Evolutionary conservation across 1,140 invertebrate genomes (phyloP), one percentile per base, ranked within the genome.

Genomic region (Helicorthomorpha holstii): DNA sequence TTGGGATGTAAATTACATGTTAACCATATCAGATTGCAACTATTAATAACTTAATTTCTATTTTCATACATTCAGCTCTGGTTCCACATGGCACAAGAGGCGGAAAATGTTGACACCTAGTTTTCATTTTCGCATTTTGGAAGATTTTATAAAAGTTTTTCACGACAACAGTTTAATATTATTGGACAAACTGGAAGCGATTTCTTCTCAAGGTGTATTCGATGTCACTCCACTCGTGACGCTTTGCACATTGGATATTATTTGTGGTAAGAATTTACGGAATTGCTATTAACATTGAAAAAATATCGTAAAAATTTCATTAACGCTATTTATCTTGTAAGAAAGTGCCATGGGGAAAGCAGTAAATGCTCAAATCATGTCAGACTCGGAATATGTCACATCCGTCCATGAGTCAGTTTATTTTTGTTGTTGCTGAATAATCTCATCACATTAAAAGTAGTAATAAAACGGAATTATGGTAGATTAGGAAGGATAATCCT

Each of bases 101-200:
- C 71, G 89, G 50, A 88, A 91, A 69, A 76, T 94, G 60, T 81
- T 94, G 12, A 93, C 88, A 1, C 89, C 89, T 24, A 81, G 86
- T 0, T 93, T 94, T 65, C 89, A 92, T 66, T 89, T 90, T 60
- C 77, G 80, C 51, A 88, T 94, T 44, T 69, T 94, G 41, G 80
- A 93, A 56, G 77, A 84, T 56, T 93, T 92, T 61, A 61, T 88
- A 7, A 76, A 79, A 23, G 75, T 90, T 1, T 88, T 94, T 64
- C 80, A 82, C 57, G 78, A 83, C 54, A 82, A 91, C 57, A 73
- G 78, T 26, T 64, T 73, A 2, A 70, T 77, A 19, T 67, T 93
- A 47, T 71, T 81, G 3, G 42, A 7, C 0, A 63, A 76, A 3
- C 4, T 49, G 27, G 12, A 7, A 7, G 4, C 78, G 80, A 58